Conservation (phyloP, 2,797 vertebrate species). For the Halcyon chelicuti region DNA sequence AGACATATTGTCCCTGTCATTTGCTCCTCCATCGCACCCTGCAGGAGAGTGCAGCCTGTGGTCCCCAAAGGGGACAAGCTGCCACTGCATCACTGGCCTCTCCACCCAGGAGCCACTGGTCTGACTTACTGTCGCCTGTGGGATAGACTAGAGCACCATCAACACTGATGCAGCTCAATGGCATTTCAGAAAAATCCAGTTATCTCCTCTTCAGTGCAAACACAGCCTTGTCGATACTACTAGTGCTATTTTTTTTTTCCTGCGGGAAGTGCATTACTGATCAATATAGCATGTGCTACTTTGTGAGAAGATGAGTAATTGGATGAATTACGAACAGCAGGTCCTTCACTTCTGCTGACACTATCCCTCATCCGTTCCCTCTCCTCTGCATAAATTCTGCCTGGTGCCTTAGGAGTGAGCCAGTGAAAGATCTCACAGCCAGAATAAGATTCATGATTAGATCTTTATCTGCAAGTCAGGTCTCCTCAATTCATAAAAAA, state of each 20-base stretch:
- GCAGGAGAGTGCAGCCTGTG: neutral
- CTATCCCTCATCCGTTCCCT: neutral
- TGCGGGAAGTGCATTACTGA: neutral
- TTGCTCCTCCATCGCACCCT: rapidly evolving
- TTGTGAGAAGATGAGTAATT: neutral
- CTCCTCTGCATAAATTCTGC: neutral
- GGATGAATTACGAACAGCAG: neutral
- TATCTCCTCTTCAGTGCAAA: neutral
- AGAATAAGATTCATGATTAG: neutral
- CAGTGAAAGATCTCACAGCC: neutral
- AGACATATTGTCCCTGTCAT: neutral
- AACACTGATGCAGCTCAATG: rapidly evolving
- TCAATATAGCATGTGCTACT: neutral
- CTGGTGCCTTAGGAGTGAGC: neutral
- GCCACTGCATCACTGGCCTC: neutral
- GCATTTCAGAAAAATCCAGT: neutral
- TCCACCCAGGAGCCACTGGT: neutral
- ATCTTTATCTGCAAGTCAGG: constrained; percentile 4
- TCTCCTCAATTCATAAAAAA: neutral
- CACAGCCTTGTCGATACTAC: neutral
- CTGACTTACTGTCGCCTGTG: neutral
- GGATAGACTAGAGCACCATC: neutral
- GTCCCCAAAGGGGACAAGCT: neutral
- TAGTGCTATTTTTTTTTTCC: neutral
- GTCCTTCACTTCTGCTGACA: neutral